phyloP scores from a whole-genome alignment of 2,113 vertebrate species.

The Rhineura floridana region DNA sequence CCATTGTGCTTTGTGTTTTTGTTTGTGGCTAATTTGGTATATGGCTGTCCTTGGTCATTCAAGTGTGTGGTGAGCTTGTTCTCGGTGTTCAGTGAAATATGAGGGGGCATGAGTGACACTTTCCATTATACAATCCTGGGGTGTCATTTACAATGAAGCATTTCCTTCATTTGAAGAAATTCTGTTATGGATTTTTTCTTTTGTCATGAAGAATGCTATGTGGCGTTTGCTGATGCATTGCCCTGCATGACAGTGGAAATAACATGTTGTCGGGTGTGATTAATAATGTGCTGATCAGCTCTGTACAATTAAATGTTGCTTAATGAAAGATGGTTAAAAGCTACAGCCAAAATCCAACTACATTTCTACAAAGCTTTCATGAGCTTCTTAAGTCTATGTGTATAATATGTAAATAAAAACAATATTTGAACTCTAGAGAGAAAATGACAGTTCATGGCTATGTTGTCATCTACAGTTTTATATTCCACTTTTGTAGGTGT shows the following conservation, averaged over 20 bases:
- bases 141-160: conserved; percentile 32
- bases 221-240: conserved; percentile 50
- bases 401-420: neutral
- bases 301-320: conserved; percentile 4
- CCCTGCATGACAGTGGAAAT: conserved; percentile 21
- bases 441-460: neutral
- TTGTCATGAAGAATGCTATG: conserved; percentile 14
- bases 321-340: neutral
- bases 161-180: conserved; percentile 47
- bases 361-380: neutral
- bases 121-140: conserved; percentile 21
- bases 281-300: conserved; percentile 11
- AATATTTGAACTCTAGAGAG: neutral
- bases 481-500: neutral
- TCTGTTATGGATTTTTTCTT: conserved; percentile 52
- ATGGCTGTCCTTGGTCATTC: conserved; percentile 6
- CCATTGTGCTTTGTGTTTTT: conserved; percentile 26
- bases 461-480: neutral
- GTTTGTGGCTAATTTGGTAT: conserved; percentile 53
- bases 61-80: conserved; percentile 5
- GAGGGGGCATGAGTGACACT: conserved; percentile 35
- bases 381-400: neutral
- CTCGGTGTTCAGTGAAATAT: conserved; percentile 34
- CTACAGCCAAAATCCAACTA: neutral
- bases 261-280: conserved; percentile 21